These are phyloP conservation scores for Esox lucius DNA, from an alignment of 2,797 vertebrate genomes.

Conservation along the genomic window DNA sequence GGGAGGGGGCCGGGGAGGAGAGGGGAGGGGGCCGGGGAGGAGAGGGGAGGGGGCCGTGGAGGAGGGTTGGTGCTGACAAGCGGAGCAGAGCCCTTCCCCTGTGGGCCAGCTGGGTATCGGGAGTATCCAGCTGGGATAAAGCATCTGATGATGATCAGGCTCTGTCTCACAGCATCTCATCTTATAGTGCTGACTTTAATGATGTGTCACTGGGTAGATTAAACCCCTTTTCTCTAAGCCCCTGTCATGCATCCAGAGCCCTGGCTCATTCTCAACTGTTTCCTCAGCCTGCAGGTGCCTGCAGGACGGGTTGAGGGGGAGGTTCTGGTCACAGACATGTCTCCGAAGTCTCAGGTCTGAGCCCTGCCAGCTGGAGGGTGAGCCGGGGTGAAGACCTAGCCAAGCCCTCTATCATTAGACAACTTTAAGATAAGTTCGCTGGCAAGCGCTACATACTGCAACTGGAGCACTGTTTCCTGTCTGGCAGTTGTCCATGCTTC, in stretches of 20 bases:
- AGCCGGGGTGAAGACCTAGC: slow-evolving; percentile 33
- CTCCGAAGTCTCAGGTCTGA: slow-evolving; percentile 49
- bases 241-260: slow-evolving; percentile 45
- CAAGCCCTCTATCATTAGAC: slow-evolving; percentile 46
- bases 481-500: not conserved
- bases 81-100: not conserved
- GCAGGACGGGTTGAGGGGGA: not conserved
- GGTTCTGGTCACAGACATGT: slow-evolving; percentile 32
- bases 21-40: too few species aligned
- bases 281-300: slow-evolving; percentile 53
- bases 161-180: slow-evolving; percentile 42
- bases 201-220: slow-evolving; percentile 57
- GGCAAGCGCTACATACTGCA: not conserved
- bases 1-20: too few species aligned
- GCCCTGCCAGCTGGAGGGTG: slow-evolving; percentile 56
- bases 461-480: not conserved
- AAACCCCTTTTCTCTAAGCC: slow-evolving; percentile 44
- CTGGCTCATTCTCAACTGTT: slow-evolving; percentile 49
- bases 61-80: not conserved
- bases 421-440: slow-evolving; percentile 28
- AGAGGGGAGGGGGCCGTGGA: not conserved
- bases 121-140: slow-evolving; percentile 8
- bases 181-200: slow-evolving; percentile 63
- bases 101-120: not conserved
- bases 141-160: slow-evolving; percentile 35